Conservation (phyloP, 2,797 vertebrate species). For the Sorex maritimensis region DNA sequence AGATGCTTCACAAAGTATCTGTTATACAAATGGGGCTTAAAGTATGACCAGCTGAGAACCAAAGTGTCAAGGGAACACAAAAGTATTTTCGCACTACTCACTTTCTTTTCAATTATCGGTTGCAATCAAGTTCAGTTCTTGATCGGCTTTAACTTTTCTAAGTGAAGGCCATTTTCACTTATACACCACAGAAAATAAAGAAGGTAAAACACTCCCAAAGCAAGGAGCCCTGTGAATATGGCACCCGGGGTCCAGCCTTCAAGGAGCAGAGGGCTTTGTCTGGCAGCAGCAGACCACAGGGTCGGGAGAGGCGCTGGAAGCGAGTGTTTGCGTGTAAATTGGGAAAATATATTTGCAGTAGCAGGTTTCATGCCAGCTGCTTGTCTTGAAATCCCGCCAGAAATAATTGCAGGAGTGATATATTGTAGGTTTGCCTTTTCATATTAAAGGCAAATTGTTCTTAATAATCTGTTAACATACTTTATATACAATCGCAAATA, state of each 20-base stretch:
- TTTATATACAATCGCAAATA: slow-evolving; percentile 36
- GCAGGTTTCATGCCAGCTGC: slow-evolving; percentile 1
- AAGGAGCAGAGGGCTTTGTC: background rate
- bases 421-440: background rate
- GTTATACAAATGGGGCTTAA: slow-evolving; percentile 44
- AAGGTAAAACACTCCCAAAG: background rate
- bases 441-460: background rate
- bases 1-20: slow-evolving; percentile 66
- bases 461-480: slow-evolving; percentile 19
- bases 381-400: slow-evolving; percentile 65
- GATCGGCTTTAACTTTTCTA: slow-evolving; percentile 46
- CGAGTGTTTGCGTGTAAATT: background rate
- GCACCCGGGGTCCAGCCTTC: background rate
- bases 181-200: background rate
- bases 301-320: slow-evolving; percentile 14
- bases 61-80: slow-evolving; percentile 44
- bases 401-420: slow-evolving; percentile 65
- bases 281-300: background rate
- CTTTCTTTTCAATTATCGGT: background rate
- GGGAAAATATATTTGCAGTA: slow-evolving; percentile 34
- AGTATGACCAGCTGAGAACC: slow-evolving; percentile 14
- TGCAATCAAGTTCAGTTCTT: slow-evolving; percentile 60
- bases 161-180: slow-evolving; percentile 53
- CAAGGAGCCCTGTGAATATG: background rate
- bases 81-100: slow-evolving; percentile 15